Evolutionary conservation across 2,797 vertebrate genomes (phyloP), one percentile per base, ranked within the genome.

Genomic region (Onychomys arenicola): DNA sequence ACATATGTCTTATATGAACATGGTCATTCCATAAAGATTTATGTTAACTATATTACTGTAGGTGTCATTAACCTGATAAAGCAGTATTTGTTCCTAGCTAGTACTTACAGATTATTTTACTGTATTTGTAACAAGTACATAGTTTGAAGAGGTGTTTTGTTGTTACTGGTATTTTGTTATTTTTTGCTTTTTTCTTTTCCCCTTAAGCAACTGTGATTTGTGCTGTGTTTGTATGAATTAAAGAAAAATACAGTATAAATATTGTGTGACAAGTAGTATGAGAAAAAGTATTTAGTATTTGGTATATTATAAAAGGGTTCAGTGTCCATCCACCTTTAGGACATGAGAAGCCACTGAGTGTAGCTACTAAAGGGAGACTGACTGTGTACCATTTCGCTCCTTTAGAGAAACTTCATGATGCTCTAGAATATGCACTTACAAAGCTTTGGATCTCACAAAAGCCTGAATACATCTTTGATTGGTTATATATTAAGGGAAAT

Each of bases 381-480:
- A 95, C 96, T 91, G 83, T 97, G 88, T 98, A 97, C 96, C 85
- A 93, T 98, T 98, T 99, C 98, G 93, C 94, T 97, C 92, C 97
- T 98, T 98, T 96, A 98, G 96, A 96, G 98, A 98, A 98, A 98
- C 97, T 98, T 98, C 92, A 97, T 97, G 97, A 98, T 98, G 98
- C 95, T 97, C 1, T 77, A 98, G 97, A 96, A 98, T 96, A 98
- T 98, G 96, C 96, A 96, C 95, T 98, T 98, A 97, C 95, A 98
- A 97, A 98, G 98, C 96, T 97, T 98, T 97, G 97, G 96, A 97
- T 98, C 95, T 97, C 98, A 98, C 98, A 98, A 98, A 97, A 69
- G 97, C 97, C 97, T 98, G 98, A 98, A 98, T 98, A 91, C 98
- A 96, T 98, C 98, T 98, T 98, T 98, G 98, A 98, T 98, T 98